phyloP scores from a whole-genome alignment of 2,113 vertebrate species.

The Ceyx cyanopectus region DNA sequence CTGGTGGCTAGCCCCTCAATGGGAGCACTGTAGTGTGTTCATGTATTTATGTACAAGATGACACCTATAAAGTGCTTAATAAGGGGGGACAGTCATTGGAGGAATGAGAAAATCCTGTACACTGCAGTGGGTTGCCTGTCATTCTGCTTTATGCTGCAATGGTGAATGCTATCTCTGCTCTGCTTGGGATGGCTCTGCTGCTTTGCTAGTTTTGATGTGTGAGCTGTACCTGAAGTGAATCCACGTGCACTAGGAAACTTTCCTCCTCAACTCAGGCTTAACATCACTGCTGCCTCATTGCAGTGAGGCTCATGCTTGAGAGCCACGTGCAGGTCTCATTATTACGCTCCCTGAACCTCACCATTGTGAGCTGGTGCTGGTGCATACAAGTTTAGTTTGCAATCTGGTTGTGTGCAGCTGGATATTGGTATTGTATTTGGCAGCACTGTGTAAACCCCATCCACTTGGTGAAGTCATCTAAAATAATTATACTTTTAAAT shows the following conservation, averaged over 20 bases:
- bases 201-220: not conserved
- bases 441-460: constrained; percentile 18
- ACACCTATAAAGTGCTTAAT: not conserved
- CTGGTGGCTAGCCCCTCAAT: not conserved
- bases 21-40: not conserved
- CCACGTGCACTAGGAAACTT: not conserved
- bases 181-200: not conserved
- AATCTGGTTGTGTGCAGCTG: not conserved
- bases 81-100: not conserved
- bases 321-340: not conserved
- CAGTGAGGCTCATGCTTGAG: not conserved
- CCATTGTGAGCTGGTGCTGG: not conserved
- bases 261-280: not conserved
- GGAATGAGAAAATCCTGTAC: not conserved
- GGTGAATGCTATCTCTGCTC: not conserved
- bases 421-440: constrained; percentile 1
- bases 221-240: not conserved
- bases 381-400: not conserved
- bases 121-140: not conserved
- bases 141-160: not conserved
- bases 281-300: not conserved
- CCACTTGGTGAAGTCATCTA: constrained; percentile 18
- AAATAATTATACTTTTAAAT: constrained; percentile 53
- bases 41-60: not conserved
- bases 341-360: not conserved